Conservation (phyloP, 2,888 invertebrate genomes). For the Calameuta pallipes region DNA sequence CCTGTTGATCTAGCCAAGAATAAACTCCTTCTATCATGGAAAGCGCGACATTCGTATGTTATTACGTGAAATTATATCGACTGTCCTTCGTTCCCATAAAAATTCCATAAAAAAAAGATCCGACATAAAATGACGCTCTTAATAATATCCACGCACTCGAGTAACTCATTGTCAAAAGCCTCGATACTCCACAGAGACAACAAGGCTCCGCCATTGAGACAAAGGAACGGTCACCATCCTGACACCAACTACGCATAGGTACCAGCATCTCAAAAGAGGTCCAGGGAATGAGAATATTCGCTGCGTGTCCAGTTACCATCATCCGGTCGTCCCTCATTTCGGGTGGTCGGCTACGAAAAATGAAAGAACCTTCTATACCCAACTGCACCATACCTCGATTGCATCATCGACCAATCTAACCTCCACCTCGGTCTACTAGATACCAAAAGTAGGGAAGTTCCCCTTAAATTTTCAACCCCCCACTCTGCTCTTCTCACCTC, state of each 20-base stretch:
- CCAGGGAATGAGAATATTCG: slow-evolving; percentile 9
- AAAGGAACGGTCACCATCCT: slow-evolving; percentile 20
- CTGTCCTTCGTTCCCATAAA: background rate
- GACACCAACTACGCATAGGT: background rate
- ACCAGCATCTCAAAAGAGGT: slow-evolving; percentile 15
- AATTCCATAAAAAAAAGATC: background rate
- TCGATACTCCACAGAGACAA: slow-evolving; percentile 24
- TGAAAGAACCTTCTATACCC: slow-evolving; percentile 11
- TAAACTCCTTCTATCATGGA: slow-evolving; percentile 46
- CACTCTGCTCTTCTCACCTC: background rate
- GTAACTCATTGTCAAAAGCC: background rate
- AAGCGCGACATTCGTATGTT: slow-evolving; percentile 32
- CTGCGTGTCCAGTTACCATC: slow-evolving; percentile 37
- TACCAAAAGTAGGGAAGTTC: background rate
- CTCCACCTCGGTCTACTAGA: background rate
- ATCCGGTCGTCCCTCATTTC: slow-evolving; percentile 33
- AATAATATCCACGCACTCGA: no score
- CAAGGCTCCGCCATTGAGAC: slow-evolving; percentile 25
- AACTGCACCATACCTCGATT: background rate
- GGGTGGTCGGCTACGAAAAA: slow-evolving; percentile 40
- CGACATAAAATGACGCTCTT: no score
- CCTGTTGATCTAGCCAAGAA: slow-evolving; percentile 58
- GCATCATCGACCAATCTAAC: background rate
- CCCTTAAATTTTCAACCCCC: background rate
- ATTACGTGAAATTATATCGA: background rate